Conservation (phyloP, 2,113 vertebrate genomes). For the Synodontis membranacea region DNA sequence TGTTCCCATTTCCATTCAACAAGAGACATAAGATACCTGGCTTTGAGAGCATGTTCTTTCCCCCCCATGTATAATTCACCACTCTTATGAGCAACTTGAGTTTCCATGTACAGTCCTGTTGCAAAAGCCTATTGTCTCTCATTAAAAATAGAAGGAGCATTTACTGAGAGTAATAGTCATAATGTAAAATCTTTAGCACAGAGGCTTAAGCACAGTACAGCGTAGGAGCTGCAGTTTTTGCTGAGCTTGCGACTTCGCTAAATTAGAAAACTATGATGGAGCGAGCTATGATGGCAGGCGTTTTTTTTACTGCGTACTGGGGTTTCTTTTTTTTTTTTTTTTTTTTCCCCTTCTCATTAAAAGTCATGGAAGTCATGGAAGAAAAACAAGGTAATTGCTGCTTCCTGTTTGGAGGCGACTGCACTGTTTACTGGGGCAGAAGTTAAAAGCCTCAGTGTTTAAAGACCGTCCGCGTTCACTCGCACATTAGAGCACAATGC, state of each 20-base stretch:
- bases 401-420: constrained; percentile 51
- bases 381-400: constrained; percentile 53
- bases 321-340: constrained; percentile 10
- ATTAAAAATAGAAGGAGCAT: constrained; percentile 58
- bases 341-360: constrained; percentile 53
- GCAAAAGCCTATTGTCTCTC: constrained; percentile 41
- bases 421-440: constrained; percentile 55
- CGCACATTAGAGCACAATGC: constrained; percentile 41
- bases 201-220: constrained; percentile 56
- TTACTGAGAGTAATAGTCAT: constrained; percentile 53
- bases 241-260: constrained; percentile 26
- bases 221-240: constrained; percentile 14
- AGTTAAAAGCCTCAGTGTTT: constrained; percentile 60
- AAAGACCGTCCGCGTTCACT: constrained; percentile 50
- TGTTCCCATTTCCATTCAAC: background rate
- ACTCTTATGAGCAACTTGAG: constrained; percentile 14
- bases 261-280: constrained; percentile 6
- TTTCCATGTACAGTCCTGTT: constrained; percentile 23
- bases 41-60: constrained; percentile 13
- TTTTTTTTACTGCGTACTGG: background rate
- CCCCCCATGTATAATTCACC: constrained; percentile 41
- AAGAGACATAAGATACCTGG: background rate
- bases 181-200: constrained; percentile 58
- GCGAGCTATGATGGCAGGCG: background rate
- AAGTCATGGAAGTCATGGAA: constrained; percentile 46